Evolutionary conservation across 1,140 invertebrate genomes (phyloP).

Genomic region (Olivierus martensii): DNA sequence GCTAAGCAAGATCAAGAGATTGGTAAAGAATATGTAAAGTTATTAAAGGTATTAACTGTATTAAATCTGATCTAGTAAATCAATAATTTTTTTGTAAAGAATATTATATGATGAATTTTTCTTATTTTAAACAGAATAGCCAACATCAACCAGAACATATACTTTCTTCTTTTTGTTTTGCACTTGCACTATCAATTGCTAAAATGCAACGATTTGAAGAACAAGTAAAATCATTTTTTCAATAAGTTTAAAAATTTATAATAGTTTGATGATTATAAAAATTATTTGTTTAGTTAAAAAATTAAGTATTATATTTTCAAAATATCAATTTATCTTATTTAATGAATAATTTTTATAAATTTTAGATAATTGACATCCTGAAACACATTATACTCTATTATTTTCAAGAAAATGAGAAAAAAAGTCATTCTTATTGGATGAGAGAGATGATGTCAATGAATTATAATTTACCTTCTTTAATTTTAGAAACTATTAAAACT

Average conservation of each 20-base stretch:
- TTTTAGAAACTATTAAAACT: no score
- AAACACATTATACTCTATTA: no score
- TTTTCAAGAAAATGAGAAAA: neutral
- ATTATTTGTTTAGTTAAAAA: no score
- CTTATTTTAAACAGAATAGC: neutral
- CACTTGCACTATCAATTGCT: neutral
- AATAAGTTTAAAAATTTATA: no score
- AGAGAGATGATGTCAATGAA: neutral
- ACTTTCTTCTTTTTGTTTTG: neutral
- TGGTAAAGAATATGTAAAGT: neutral
- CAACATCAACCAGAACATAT: neutral
- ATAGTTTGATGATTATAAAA: no score
- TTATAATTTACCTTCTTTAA: no score
- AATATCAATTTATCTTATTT: no score
- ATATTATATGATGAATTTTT: no score
- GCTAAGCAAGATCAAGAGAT: slow-evolving; percentile 1
- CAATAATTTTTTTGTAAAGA: no score
- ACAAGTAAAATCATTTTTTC: neutral
- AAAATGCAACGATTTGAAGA: neutral
- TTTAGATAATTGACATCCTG: no score
- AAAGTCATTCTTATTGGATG: neutral
- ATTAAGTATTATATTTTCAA: no score
- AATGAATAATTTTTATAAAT: no score
- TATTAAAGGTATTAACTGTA: neutral
- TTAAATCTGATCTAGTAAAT: neutral